These are phyloP conservation scores for Montifringilla adamsi DNA, from an alignment of 2,113 vertebrate species.

Conservation along the genomic window DNA sequence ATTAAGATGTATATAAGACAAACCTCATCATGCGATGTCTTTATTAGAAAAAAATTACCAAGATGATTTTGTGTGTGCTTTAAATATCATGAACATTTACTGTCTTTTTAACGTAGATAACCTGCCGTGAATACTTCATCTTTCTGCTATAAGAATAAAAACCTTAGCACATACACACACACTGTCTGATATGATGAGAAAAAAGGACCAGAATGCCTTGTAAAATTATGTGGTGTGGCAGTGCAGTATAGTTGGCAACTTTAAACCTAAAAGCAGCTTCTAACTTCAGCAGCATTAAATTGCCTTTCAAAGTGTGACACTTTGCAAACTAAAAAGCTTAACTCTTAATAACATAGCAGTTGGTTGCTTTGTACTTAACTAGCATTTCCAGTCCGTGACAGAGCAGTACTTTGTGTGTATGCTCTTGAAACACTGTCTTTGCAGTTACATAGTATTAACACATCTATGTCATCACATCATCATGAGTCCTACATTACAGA, in stretches of 20 bases:
- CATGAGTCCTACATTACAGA: neutral
- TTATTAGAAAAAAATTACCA: neutral
- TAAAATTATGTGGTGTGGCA: neutral
- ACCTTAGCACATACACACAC: neutral
- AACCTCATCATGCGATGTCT: neutral
- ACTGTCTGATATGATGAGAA: neutral
- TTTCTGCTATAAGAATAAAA: neutral
- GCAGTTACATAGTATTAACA: neutral
- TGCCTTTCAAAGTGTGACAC: neutral
- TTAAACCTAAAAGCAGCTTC: neutral
- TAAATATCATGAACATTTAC: neutral
- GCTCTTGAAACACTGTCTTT: neutral
- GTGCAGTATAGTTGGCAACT: neutral
- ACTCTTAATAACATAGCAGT: neutral
- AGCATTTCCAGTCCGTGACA: neutral
- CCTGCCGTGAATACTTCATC: neutral
- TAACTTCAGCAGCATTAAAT: neutral
- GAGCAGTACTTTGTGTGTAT: neutral
- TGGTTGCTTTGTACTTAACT: neutral
- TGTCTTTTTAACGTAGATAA: neutral
- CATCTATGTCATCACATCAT: neutral
- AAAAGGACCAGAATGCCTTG: neutral
- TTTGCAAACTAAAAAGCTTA: neutral
- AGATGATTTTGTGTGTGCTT: neutral
- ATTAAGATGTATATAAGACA: neutral